Evolutionary conservation across 2,113 vertebrate genomes (phyloP).

Genomic region (Bothrops jararaca): DNA sequence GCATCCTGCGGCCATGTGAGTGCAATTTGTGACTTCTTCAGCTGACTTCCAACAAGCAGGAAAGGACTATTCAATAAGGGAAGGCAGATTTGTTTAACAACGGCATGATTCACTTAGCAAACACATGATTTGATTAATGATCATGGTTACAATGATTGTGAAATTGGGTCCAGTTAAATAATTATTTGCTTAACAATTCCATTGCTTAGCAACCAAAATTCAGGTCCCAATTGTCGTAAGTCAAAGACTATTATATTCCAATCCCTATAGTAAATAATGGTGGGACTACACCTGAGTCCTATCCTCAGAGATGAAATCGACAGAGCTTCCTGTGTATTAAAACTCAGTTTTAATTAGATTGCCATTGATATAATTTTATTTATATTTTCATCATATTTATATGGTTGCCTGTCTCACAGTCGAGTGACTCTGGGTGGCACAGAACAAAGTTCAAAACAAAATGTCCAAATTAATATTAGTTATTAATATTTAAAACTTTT

Average conservation of each 20-base stretch:
- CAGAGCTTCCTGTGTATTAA: neutral
- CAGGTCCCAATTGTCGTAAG: neutral
- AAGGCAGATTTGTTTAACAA: neutral
- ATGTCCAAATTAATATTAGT: neutral
- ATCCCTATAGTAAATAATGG: neutral
- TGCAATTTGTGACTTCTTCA: neutral
- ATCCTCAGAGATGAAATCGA: neutral
- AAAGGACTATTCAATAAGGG: neutral
- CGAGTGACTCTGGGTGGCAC: neutral
- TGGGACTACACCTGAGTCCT: neutral
- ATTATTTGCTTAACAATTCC: neutral
- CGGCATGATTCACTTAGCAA: neutral
- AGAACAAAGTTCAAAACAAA: neutral
- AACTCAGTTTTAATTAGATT: constrained; percentile 4
- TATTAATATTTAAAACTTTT: neutral
- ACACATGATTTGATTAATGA: neutral
- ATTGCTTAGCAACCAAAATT: neutral
- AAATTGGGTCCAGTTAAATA: neutral
- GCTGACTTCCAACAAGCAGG: no score
- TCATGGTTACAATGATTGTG: neutral
- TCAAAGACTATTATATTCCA: neutral
- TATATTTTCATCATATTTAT: neutral
- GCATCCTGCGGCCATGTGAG: neutral
- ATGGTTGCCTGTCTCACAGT: neutral
- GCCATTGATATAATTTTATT: constrained; percentile 21